Conservation (phyloP, 2,113 vertebrate genomes). For the Pleuronectes platessa region DNA sequence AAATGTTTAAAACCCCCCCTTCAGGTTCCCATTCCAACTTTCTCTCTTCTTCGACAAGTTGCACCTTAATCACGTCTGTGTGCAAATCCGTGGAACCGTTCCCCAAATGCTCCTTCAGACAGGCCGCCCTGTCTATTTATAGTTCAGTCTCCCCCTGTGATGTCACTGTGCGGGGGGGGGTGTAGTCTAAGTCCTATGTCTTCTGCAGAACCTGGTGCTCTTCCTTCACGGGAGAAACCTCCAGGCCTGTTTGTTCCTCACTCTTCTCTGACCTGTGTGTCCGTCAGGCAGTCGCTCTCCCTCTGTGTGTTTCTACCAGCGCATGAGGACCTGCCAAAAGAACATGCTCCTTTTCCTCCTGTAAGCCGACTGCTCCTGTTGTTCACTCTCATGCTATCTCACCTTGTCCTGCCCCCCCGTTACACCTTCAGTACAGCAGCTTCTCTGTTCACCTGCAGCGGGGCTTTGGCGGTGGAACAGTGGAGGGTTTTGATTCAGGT, state of each 20-base stretch:
- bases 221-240: slow-evolving; percentile 72
- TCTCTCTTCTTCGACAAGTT: background rate
- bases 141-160: slow-evolving; percentile 61
- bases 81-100: slow-evolving; percentile 39
- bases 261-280: slow-evolving; percentile 11
- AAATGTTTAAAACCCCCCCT: slow-evolving; percentile 17
- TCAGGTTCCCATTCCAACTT: slow-evolving; percentile 34
- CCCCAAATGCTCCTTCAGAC: slow-evolving; percentile 47
- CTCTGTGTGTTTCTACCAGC: slow-evolving; percentile 12
- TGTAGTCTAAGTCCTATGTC: slow-evolving; percentile 60
- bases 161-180: slow-evolving; percentile 69
- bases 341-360: background rate
- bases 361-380: background rate
- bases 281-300: slow-evolving; percentile 7
- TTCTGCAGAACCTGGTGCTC: slow-evolving; percentile 43
- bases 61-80: slow-evolving; percentile 56
- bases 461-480: slow-evolving; percentile 53
- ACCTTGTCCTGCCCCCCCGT: slow-evolving; percentile 19
- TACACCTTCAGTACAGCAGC: slow-evolving; percentile 18
- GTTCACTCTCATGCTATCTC: slow-evolving; percentile 19
- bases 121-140: slow-evolving; percentile 65
- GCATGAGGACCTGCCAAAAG: background rate
- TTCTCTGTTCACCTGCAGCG: slow-evolving; percentile 30
- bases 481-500: slow-evolving; percentile 53
- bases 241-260: slow-evolving; percentile 10